phyloP scores from a whole-genome alignment of 2,888 invertebrate genomes.

The Diploptera punctata region DNA sequence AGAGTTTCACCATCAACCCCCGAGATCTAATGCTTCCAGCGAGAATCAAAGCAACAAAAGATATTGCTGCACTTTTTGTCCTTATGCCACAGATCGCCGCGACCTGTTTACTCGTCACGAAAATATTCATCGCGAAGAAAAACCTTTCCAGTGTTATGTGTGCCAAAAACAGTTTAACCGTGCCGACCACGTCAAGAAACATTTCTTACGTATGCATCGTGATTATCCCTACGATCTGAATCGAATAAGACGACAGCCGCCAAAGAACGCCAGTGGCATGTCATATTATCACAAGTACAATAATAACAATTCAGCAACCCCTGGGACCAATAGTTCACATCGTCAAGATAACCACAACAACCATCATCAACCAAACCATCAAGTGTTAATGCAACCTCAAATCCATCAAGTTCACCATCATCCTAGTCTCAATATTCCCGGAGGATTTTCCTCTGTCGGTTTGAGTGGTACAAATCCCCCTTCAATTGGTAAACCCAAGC shows the following conservation, averaged over 20 bases:
- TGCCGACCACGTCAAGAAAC: conserved; percentile 94
- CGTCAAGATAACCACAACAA: conserved; percentile 24
- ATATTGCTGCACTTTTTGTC: conserved; percentile 86
- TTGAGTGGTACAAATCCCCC: conserved; percentile 27
- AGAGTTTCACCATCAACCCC: background rate
- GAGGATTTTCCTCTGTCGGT: conserved; percentile 27
- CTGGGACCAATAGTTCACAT: conserved; percentile 28
- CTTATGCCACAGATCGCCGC: conserved; percentile 89
- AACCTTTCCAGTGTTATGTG: conserved; percentile 92
- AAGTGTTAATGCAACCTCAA: conserved; percentile 36
- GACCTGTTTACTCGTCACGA: conserved; percentile 92
- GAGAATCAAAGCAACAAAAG: conserved; percentile 54
- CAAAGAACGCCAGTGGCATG: conserved; percentile 46
- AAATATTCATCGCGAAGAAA: conserved; percentile 92
- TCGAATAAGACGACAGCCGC: conserved; percentile 70
- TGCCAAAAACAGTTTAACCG: conserved; percentile 93
- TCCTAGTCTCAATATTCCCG: conserved; percentile 38
- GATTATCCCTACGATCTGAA: conserved; percentile 88
- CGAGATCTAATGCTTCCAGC: background rate
- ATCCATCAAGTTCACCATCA: conserved; percentile 39
- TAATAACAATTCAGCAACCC: conserved; percentile 31
- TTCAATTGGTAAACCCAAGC: conserved; percentile 44
- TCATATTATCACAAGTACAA: conserved; percentile 45
- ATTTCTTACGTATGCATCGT: conserved; percentile 90
- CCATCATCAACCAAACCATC: conserved; percentile 36